These are phyloP conservation scores for Diadumene lineata DNA, from an alignment of 92 coral and sea anemone genomes.

Conservation along the genomic window DNA sequence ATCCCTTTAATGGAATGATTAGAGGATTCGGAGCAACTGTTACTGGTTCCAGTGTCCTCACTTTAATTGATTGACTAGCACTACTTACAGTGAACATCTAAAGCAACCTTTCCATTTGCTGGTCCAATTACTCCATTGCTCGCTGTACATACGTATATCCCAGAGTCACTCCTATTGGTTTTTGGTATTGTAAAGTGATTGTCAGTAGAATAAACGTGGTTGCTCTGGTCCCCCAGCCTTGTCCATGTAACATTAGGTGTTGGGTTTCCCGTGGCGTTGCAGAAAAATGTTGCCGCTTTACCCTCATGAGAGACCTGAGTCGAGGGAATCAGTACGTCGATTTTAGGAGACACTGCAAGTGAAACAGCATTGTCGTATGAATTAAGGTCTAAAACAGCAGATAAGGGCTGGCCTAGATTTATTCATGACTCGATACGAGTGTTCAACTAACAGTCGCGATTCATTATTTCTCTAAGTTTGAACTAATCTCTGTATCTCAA, in stretches of 20 bases:
- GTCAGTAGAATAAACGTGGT: background rate
- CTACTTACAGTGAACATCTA: constrained; percentile 37
- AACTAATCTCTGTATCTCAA: no score
- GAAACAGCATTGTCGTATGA: background rate
- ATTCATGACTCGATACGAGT: no score
- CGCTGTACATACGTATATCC: constrained; percentile 40
- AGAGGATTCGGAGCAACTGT: no score
- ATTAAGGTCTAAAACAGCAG: background rate
- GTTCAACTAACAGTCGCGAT: no score
- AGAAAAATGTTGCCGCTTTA: constrained; percentile 20
- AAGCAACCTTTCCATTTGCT: constrained; percentile 1
- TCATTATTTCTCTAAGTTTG: no score
- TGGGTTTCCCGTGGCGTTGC: constrained; percentile 56
- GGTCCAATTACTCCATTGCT: constrained; percentile 18
- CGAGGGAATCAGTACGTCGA: constrained; percentile 15
- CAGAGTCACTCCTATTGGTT: constrained; percentile 20
- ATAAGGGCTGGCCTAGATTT: no score
- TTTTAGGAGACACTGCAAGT: constrained; percentile 23
- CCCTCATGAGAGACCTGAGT: constrained; percentile 30
- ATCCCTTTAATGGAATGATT: no score
- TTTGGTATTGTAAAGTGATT: constrained; percentile 7
- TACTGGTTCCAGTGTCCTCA: no score
- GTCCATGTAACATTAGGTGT: constrained; percentile 36
- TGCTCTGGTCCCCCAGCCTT: background rate
- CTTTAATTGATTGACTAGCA: no score